phyloP scores from a whole-genome alignment of 2,113 vertebrate species.

The Passer domesticus region DNA sequence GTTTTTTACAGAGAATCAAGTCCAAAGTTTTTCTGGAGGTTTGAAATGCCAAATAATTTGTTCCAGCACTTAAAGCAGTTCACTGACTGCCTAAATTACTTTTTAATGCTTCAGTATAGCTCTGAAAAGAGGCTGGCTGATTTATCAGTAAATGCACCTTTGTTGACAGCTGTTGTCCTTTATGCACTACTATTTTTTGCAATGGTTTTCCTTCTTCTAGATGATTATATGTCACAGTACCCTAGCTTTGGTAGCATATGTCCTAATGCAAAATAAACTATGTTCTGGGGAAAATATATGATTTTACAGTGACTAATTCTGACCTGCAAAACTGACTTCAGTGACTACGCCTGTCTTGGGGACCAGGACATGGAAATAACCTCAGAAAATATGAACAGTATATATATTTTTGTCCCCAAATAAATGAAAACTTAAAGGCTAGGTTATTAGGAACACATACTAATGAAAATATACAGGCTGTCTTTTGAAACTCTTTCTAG shows the following conservation, averaged over 20 bases:
- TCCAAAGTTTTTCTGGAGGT: neutral
- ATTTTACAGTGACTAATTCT: neutral
- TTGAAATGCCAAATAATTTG: conserved; percentile 28
- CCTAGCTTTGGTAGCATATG: neutral
- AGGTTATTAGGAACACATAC: neutral
- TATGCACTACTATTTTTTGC: conserved; percentile 36
- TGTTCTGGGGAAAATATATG: neutral
- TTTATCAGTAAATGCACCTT: conserved; percentile 50
- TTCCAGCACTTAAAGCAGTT: conserved; percentile 8
- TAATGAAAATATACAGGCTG: neutral
- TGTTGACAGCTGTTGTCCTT: conserved; percentile 52
- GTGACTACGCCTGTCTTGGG: neutral
- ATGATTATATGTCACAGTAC: neutral
- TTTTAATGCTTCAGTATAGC: conserved; percentile 1
- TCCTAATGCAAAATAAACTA: neutral
- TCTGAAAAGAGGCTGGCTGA: conserved; percentile 14
- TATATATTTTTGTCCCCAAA: neutral
- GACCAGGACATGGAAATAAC: neutral
- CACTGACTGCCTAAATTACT: conserved; percentile 58
- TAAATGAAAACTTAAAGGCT: neutral
- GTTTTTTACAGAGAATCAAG: neutral
- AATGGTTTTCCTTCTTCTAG: neutral
- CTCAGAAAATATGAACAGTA: neutral
- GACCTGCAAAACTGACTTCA: neutral
- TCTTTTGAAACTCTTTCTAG: neutral